Conservation (phyloP, 1,140 invertebrate species). For the Solen grandis region DNA sequence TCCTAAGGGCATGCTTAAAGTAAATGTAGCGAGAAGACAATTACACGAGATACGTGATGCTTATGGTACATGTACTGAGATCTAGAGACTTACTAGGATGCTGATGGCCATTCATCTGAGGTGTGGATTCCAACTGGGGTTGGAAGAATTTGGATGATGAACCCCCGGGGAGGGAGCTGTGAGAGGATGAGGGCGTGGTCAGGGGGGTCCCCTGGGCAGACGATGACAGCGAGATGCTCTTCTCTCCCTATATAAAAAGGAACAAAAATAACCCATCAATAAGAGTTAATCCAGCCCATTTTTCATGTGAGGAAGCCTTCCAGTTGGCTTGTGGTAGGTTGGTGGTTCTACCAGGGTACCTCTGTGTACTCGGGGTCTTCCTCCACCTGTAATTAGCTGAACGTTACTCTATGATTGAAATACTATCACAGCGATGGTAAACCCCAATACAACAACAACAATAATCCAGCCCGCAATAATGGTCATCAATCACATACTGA, state of each 20-base stretch:
- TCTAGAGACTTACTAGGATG: slow-evolving; percentile 9
- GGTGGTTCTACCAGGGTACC: too few relatives aligned
- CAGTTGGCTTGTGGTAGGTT: too few relatives aligned
- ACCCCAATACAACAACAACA: too few relatives aligned
- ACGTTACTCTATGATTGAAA: too few relatives aligned
- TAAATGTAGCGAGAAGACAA: neutral
- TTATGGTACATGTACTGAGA: neutral
- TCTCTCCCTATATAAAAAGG: slow-evolving; percentile 62
- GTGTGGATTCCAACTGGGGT: slow-evolving; percentile 70
- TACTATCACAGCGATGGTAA: too few relatives aligned
- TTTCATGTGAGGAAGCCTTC: too few relatives aligned
- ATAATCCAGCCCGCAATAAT: too few relatives aligned
- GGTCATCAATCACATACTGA: too few relatives aligned
- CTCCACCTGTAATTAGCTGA: too few relatives aligned
- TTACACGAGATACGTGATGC: neutral
- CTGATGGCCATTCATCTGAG: slow-evolving; percentile 72
- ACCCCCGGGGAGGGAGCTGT: slow-evolving; percentile 66
- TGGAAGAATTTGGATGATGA: slow-evolving; percentile 58
- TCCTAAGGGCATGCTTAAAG: neutral
- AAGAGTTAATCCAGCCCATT: too few relatives aligned
- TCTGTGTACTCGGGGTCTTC: too few relatives aligned
- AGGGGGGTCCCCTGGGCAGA: slow-evolving; percentile 68
- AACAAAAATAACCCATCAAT: too few relatives aligned
- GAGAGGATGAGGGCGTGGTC: slow-evolving; percentile 75
- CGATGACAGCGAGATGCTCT: slow-evolving; percentile 65